These are phyloP conservation scores for Tor tambroides DNA, from an alignment of 2,113 vertebrate genomes.

Conservation along the genomic window DNA sequence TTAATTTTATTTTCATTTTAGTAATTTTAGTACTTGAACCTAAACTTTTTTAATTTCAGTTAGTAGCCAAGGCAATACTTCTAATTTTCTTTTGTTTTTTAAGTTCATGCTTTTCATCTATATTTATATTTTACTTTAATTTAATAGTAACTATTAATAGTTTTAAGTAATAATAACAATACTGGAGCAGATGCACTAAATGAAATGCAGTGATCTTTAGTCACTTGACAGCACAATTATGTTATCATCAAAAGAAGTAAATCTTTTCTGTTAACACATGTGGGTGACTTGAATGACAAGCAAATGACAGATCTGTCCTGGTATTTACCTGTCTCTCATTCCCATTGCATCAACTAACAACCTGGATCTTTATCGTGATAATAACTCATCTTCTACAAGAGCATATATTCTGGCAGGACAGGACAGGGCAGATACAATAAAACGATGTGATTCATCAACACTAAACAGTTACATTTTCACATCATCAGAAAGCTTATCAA, in stretches of 20 bases:
- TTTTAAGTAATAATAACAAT: neutral
- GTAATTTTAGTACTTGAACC: too few species aligned
- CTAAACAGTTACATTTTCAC: neutral
- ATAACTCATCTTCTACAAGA: neutral
- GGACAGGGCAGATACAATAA: neutral
- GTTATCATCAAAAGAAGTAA: neutral
- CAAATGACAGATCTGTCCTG: neutral
- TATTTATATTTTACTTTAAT: neutral
- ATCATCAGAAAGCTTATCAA: neutral
- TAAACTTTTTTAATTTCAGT: too few species aligned
- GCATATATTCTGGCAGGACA: neutral
- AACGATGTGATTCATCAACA: neutral
- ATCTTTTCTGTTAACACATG: neutral
- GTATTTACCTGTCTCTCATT: slow-evolving; percentile 2
- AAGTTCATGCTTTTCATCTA: neutral
- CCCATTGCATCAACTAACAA: slow-evolving; percentile 16
- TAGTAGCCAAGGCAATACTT: neutral
- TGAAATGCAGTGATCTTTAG: neutral
- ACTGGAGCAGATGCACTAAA: neutral
- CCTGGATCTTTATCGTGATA: neutral
- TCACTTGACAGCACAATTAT: neutral
- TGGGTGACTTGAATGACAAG: neutral
- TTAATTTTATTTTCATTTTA: too few species aligned
- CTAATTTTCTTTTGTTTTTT: neutral
- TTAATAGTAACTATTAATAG: neutral